Percentiles rank a stretch among this genome's conserved stretches.
Conservation (phyloP, 2,888 invertebrate genomes). For the Tribolium freemani region DNA sequence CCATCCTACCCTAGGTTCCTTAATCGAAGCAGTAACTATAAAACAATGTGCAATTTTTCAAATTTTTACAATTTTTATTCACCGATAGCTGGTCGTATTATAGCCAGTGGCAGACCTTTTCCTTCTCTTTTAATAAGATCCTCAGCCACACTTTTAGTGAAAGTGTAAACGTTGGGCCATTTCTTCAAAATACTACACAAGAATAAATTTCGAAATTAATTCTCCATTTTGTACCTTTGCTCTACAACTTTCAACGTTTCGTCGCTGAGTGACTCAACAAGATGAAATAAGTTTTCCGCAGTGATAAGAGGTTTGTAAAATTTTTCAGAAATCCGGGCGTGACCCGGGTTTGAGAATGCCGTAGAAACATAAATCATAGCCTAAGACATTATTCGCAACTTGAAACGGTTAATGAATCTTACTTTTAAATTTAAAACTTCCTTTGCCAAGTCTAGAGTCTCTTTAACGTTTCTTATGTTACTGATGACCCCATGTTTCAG, state of each 20-base stretch:
- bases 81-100: slow-evolving; percentile 2
- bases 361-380: slow-evolving; percentile 7
- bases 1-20: slow-evolving; percentile 72
- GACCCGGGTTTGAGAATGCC: slow-evolving; percentile 5
- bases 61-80: neutral
- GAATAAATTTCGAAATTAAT: neutral
- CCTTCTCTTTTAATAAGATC: neutral
- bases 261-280: neutral
- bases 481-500: slow-evolving; percentile 74
- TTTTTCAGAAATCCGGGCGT: neutral
- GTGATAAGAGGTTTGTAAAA: slow-evolving; percentile 14
- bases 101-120: neutral
- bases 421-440: slow-evolving; percentile 30
- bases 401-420: neutral
- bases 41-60: neutral
- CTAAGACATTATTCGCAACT: neutral
- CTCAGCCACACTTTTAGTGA: slow-evolving; percentile 2
- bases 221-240: neutral
- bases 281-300: neutral
- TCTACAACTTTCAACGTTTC: neutral
- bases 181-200: neutral
- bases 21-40: slow-evolving; percentile 54
- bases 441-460: slow-evolving; percentile 74
- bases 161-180: slow-evolving; percentile 7
- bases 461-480: slow-evolving; percentile 77